These are phyloP conservation scores for Actinernus sp. DNA, from an alignment of 92 coral and sea anemone genomes.

Conservation along the genomic window DNA sequence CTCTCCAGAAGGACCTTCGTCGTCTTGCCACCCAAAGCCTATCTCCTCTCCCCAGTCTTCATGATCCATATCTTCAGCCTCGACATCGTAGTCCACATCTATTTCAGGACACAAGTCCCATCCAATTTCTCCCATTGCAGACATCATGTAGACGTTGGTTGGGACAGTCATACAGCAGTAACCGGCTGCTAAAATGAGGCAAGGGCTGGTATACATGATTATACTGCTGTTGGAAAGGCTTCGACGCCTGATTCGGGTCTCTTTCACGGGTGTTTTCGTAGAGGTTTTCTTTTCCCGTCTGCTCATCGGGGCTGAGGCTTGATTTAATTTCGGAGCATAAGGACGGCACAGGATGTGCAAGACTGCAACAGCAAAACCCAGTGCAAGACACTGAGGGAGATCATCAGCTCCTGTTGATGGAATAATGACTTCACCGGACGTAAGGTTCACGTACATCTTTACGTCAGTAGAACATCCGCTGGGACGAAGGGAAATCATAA, in stretches of 20 bases:
- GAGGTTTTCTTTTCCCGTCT: not conserved
- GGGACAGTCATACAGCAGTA: slow-evolving; percentile 60
- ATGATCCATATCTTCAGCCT: slow-evolving; percentile 5
- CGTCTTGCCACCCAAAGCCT: no score
- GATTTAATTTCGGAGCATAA: slow-evolving; percentile 33
- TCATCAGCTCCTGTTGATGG: slow-evolving; percentile 21
- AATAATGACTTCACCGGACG: slow-evolving; percentile 11
- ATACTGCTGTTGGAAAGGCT: slow-evolving; percentile 26
- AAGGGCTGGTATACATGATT: slow-evolving; percentile 12
- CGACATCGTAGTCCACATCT: slow-evolving; percentile 3
- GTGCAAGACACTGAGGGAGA: slow-evolving; percentile 58
- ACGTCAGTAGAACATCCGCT: slow-evolving; percentile 9
- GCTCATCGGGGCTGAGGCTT: slow-evolving; percentile 50
- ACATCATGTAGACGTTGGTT: slow-evolving; percentile 43
- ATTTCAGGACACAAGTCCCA: slow-evolving; percentile 32
- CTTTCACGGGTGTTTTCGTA: not conserved
- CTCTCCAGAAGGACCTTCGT: not conserved
- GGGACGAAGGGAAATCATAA: slow-evolving; percentile 9
- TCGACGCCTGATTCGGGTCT: slow-evolving; percentile 1
- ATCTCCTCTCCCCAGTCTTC: slow-evolving; percentile 22
- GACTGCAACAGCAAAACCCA: slow-evolving; percentile 54
- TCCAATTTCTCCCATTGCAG: slow-evolving; percentile 7
- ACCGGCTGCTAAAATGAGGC: slow-evolving; percentile 58
- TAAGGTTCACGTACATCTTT: slow-evolving; percentile 31
- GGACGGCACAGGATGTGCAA: slow-evolving; percentile 72